A percentile compares a stretch with the other conserved stretches of the same genome.
These are phyloP conservation scores for Beris morrisii DNA, from an alignment of 2,888 invertebrate species.

Conservation along the genomic window DNA sequence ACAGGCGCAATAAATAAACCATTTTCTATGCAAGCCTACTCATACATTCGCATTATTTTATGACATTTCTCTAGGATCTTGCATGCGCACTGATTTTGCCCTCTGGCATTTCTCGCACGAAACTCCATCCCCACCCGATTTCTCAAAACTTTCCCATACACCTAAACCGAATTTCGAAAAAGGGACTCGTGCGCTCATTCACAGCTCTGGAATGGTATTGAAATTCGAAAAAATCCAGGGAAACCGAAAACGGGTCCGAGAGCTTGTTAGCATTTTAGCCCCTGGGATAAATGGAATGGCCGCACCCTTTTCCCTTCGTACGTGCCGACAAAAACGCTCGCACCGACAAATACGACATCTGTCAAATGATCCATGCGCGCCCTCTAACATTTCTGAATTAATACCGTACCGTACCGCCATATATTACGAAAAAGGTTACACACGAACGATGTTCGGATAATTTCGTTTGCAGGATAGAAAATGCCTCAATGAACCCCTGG, in stretches of 20 bases:
- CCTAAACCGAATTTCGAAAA: constrained; percentile 4
- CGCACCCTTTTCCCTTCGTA: constrained; percentile 31
- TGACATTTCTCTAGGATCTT: constrained; percentile 7
- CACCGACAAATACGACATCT: too few relatives aligned
- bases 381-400: too few relatives aligned
- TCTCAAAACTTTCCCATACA: background rate
- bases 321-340: too few relatives aligned
- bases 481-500: too few relatives aligned
- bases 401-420: too few relatives aligned
- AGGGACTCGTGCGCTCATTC: background rate
- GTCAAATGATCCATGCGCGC: too few relatives aligned
- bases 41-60: background rate
- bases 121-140: background rate
- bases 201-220: too few relatives aligned
- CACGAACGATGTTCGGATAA: too few relatives aligned
- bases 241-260: constrained; percentile 1
- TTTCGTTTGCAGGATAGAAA: too few relatives aligned
- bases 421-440: background rate
- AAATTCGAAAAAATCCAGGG: constrained; percentile 13
- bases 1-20: background rate
- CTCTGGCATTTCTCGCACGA: background rate
- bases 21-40: background rate
- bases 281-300: constrained; percentile 20
- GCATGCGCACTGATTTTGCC: constrained; percentile 7
- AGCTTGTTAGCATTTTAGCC: background rate